phyloP scores from a whole-genome alignment of 2,113 vertebrate genomes.

The Thamnaconus septentrionalis region DNA sequence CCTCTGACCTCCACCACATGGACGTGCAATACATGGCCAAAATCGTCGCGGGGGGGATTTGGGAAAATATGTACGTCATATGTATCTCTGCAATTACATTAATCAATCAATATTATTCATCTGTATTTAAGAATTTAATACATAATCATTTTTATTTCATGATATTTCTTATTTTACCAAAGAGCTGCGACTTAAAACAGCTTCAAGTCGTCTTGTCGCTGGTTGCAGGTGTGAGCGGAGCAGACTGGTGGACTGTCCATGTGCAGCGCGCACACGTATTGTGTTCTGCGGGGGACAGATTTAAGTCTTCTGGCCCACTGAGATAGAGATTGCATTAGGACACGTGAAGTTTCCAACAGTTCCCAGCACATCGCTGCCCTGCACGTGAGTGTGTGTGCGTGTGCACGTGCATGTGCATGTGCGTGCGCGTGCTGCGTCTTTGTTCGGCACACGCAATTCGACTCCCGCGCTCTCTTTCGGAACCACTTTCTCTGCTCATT shows the following conservation, averaged over 20 bases:
- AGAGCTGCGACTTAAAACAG: constrained; percentile 4
- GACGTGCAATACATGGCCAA: no score
- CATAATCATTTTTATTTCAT: no score
- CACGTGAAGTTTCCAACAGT: constrained; percentile 67
- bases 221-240: constrained; percentile 19
- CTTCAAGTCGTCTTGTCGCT: constrained; percentile 9
- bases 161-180: not conserved
- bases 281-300: constrained; percentile 61
- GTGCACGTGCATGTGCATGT: constrained; percentile 14
- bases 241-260: constrained; percentile 23
- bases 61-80: no score
- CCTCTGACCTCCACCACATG: no score
- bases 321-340: constrained; percentile 68
- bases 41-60: no score
- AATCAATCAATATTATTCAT: not conserved
- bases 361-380: constrained; percentile 43
- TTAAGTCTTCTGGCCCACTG: constrained; percentile 65
- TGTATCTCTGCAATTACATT: not conserved
- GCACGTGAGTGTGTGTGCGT: constrained; percentile 31
- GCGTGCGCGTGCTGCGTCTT: constrained; percentile 23
- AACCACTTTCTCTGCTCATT: constrained; percentile 32
- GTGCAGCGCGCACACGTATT: constrained; percentile 44
- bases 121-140: not conserved
- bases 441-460: constrained; percentile 13
- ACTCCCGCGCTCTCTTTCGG: constrained; percentile 21